These are phyloP conservation scores for Anoura caudifer DNA, from an alignment of 2,113 vertebrate species.

Conservation along the genomic window DNA sequence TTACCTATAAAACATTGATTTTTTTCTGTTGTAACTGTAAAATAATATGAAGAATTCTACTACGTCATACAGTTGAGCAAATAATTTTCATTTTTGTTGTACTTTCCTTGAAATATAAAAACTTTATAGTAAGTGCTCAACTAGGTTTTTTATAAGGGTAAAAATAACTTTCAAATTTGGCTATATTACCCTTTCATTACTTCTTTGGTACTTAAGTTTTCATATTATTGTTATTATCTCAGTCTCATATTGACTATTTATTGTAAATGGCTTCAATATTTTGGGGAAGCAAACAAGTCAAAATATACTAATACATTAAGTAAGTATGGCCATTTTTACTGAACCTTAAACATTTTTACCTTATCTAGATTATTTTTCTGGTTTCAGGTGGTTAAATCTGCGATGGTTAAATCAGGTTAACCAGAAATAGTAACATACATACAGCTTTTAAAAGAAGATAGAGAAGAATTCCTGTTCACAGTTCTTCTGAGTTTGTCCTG, in stretches of 20 bases:
- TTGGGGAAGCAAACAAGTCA: background rate
- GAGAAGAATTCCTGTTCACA: background rate
- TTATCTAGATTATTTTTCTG: constrained; percentile 16
- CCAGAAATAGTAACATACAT: background rate
- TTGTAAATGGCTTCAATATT: background rate
- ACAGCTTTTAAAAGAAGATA: background rate
- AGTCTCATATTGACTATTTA: background rate
- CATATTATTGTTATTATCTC: background rate
- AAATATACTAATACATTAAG: background rate
- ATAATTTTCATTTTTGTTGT: constrained; percentile 33
- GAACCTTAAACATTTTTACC: background rate
- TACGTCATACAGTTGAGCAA: background rate
- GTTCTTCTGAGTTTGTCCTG: background rate
- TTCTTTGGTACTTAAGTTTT: background rate
- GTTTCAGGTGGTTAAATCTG: background rate
- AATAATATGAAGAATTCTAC: constrained; percentile 15
- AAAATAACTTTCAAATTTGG: background rate
- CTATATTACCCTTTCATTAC: background rate
- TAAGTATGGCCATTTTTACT: background rate
- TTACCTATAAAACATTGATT: background rate
- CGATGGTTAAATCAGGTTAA: background rate
- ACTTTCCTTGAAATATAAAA: constrained; percentile 8
- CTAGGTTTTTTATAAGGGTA: constrained; percentile 6
- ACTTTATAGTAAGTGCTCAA: background rate
- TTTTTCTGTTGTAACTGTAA: background rate